A percentile compares a stretch with the other conserved stretches of the same genome.
Evolutionary conservation across 2,113 vertebrate genomes (phyloP).

Genomic region (Heterochromis multidens): DNA sequence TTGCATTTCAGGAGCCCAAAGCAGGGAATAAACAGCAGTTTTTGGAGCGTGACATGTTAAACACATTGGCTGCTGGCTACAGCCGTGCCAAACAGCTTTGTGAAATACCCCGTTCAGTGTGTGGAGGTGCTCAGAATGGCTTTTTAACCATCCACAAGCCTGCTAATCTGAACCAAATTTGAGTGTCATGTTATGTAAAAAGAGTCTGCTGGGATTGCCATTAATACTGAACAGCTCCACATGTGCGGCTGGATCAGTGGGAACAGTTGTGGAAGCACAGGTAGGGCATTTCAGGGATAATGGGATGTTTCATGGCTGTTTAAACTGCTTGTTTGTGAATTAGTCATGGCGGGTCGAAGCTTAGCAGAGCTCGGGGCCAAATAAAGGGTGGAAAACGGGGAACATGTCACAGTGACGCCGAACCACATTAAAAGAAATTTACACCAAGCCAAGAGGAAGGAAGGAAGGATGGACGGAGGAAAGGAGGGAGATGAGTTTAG

Average conservation of each 20-base stretch:
- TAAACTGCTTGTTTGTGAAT: slow-evolving; percentile 64
- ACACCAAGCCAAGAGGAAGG: slow-evolving; percentile 4
- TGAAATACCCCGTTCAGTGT: slow-evolving; percentile 53
- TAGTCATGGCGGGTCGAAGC: slow-evolving; percentile 52
- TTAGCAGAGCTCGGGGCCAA: slow-evolving; percentile 42
- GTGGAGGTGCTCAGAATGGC: slow-evolving; percentile 50
- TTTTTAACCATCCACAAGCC: slow-evolving; percentile 55
- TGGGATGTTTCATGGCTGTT: slow-evolving; percentile 46
- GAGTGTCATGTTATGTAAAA: neutral
- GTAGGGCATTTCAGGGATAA: slow-evolving; percentile 34
- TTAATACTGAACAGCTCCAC: neutral
- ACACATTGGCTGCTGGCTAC: slow-evolving; percentile 69
- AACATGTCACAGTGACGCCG: slow-evolving; percentile 45
- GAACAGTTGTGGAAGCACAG: slow-evolving; percentile 46
- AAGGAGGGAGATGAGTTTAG: slow-evolving; percentile 30
- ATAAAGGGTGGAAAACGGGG: slow-evolving; percentile 24
- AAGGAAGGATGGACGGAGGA: neutral
- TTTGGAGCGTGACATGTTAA: slow-evolving; percentile 75
- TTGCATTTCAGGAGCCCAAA: slow-evolving; percentile 66
- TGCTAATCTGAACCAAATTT: neutral
- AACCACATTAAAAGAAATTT: slow-evolving; percentile 49
- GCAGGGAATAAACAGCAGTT: slow-evolving; percentile 66
- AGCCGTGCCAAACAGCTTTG: slow-evolving; percentile 59
- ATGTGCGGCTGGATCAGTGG: slow-evolving; percentile 7
- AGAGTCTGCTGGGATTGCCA: slow-evolving; percentile 3